phyloP scores from a whole-genome alignment of 2,888 invertebrate genomes.

The Scaptomyza cyrtandrae region DNA sequence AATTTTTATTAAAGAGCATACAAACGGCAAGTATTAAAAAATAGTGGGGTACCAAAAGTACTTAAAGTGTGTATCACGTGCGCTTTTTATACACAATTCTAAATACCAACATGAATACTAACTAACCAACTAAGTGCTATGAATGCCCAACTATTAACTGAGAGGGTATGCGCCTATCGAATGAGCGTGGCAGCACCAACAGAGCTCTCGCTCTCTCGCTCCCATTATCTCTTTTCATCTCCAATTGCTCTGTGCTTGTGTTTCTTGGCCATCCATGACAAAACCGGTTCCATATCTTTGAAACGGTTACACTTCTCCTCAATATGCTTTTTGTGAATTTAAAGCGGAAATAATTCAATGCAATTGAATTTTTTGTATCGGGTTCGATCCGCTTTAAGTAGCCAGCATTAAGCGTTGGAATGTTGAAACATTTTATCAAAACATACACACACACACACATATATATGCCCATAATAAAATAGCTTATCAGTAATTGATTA shows the following conservation, averaged over 20 bases:
- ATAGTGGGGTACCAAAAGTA: neutral
- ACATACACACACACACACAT: neutral
- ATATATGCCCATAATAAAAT: neutral
- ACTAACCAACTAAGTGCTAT: no score
- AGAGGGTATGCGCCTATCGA: constrained; percentile 38
- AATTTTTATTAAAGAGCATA: neutral
- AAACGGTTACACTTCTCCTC: constrained; percentile 50
- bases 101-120: neutral
- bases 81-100: neutral
- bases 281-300: constrained; percentile 53
- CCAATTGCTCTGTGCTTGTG: constrained; percentile 23
- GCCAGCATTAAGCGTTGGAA: constrained; percentile 1
- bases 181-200: constrained; percentile 35
- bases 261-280: constrained; percentile 31
- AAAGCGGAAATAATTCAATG: constrained; percentile 31
- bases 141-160: no score
- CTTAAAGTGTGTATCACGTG: no score
- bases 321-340: constrained; percentile 4
- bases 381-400: constrained; percentile 1
- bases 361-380: constrained; percentile 21
- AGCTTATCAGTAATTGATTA: constrained; percentile 30
- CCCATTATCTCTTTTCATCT: constrained; percentile 26
- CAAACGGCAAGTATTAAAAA: neutral
- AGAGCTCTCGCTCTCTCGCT: constrained; percentile 32
- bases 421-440: constrained; percentile 26